These are phyloP conservation scores for Dryocosmus kuriphilus DNA, from an alignment of 2,888 invertebrate genomes.

Conservation along the genomic window DNA sequence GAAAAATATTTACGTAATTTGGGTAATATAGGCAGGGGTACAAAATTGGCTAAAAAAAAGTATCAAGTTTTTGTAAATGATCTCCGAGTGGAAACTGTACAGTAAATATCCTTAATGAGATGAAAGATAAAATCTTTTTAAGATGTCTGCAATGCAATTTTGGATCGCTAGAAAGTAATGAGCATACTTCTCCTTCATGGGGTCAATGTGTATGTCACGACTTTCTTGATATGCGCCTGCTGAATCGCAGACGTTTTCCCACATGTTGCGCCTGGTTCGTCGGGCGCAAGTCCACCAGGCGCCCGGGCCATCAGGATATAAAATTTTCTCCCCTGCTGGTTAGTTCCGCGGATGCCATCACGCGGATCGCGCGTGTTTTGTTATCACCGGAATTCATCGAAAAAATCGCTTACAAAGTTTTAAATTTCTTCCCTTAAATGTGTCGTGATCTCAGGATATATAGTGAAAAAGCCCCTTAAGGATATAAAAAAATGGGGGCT, in stretches of 20 bases:
- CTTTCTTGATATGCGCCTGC: conserved; percentile 51
- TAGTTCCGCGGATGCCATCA: conserved; percentile 56
- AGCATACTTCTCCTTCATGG: conserved; percentile 44
- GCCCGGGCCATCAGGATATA: conserved; percentile 72
- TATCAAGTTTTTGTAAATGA: no score
- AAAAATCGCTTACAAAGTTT: background rate
- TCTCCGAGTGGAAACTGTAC: no score
- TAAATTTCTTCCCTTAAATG: background rate
- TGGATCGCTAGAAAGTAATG: no score
- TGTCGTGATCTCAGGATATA: conserved; percentile 1
- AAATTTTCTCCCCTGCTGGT: conserved; percentile 52
- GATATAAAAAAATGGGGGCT: conserved; percentile 20
- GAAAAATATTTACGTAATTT: no score
- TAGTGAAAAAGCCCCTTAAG: background rate
- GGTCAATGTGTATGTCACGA: conserved; percentile 45
- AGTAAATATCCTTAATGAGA: no score
- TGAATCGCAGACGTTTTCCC: conserved; percentile 67
- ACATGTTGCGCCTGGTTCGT: conserved; percentile 76
- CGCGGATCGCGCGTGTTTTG: conserved; percentile 21
- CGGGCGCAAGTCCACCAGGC: conserved; percentile 75
- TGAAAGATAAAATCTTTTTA: background rate
- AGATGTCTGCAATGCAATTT: background rate
- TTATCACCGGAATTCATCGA: background rate
- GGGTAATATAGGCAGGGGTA: no score
- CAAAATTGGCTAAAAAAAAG: no score